Percentiles rank a stretch among this genome's conserved stretches.
These are phyloP conservation scores for Brachylomia viminalis DNA, from an alignment of 2,888 invertebrate species.

Conservation along the genomic window DNA sequence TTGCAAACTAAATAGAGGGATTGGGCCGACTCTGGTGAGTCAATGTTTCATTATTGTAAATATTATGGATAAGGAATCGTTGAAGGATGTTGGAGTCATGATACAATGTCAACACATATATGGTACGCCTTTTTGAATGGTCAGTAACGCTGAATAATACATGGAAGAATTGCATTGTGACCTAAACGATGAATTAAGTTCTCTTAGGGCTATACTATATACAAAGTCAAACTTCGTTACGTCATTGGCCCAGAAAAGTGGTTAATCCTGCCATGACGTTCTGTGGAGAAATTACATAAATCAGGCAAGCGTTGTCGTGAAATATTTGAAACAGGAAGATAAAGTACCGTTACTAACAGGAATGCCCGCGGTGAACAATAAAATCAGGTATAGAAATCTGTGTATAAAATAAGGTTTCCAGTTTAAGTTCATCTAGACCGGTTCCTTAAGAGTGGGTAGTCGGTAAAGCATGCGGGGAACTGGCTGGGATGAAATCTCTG, in stretches of 20 bases:
- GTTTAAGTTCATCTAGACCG: slow-evolving; percentile 72
- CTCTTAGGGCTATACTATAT: not conserved
- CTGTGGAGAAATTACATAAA: slow-evolving; percentile 1
- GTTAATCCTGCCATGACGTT: not conserved
- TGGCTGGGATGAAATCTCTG: slow-evolving; percentile 80
- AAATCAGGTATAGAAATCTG: slow-evolving; percentile 53
- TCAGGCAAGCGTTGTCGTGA: slow-evolving; percentile 18
- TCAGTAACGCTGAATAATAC: slow-evolving; percentile 31
- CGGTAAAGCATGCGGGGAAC: slow-evolving; percentile 66
- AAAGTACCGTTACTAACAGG: slow-evolving; percentile 45
- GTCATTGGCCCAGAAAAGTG: not conserved
- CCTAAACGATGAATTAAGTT: slow-evolving; percentile 7
- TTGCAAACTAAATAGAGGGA: slow-evolving; percentile 27
- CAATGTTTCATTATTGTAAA: slow-evolving; percentile 21
- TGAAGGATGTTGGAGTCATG: slow-evolving; percentile 25
- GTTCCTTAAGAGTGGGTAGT: slow-evolving; percentile 68
- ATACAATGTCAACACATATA: slow-evolving; percentile 10
- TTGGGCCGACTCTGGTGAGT: slow-evolving; percentile 8
- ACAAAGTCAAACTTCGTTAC: not conserved
- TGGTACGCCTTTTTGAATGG: slow-evolving; percentile 18
- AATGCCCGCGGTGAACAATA: slow-evolving; percentile 53
- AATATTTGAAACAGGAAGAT: slow-evolving; percentile 38
- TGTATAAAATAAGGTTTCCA: slow-evolving; percentile 61
- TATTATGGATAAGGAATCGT: slow-evolving; percentile 15
- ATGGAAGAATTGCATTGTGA: slow-evolving; percentile 31